Percentiles rank a stretch among this genome's conserved stretches.
Evolutionary conservation across 23 tunicate genomes (phyloP).

Genomic region (Halocynthia aurantium): DNA sequence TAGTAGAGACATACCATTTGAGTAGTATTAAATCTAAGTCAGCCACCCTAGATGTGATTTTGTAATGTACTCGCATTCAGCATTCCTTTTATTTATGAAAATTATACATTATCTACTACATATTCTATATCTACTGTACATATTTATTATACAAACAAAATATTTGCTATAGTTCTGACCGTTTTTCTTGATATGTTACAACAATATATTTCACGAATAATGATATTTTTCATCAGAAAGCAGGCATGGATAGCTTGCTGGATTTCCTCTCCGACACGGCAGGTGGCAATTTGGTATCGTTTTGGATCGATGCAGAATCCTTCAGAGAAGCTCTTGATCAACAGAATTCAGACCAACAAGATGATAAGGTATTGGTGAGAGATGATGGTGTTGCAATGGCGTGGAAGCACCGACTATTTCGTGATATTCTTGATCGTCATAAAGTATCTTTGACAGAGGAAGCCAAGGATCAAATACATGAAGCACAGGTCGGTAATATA

Average conservation of each 20-base stretch:
- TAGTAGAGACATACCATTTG: too few species aligned
- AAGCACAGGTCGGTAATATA: constrained; percentile 42
- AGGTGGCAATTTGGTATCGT: constrained; percentile 50
- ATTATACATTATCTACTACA: too few species aligned
- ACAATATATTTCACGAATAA: too few species aligned
- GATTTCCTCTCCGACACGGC: constrained; percentile 58
- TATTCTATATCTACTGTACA: too few species aligned
- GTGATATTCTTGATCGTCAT: constrained; percentile 78
- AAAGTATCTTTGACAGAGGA: constrained; percentile 67
- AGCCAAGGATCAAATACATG: constrained; percentile 71
- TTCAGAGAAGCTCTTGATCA: constrained; percentile 53
- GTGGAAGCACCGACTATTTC: constrained; percentile 64
- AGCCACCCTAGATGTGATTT: too few species aligned
- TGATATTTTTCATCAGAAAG: constrained; percentile 36
- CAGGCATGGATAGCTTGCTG: constrained; percentile 77
- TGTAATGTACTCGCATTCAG: too few species aligned
- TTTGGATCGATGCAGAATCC: constrained; percentile 88
- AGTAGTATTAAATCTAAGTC: too few species aligned
- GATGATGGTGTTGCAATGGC: constrained; percentile 39
- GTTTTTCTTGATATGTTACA: too few species aligned
- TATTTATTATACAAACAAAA: too few species aligned
- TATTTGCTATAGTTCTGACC: too few species aligned
- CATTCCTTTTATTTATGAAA: too few species aligned
- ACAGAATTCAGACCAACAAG: constrained; percentile 14
- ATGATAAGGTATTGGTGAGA: background rate